Percentiles rank a stretch among this genome's conserved stretches.
Evolutionary conservation across 1,140 invertebrate genomes (phyloP).

Genomic region (Drosophila lacertosa): DNA sequence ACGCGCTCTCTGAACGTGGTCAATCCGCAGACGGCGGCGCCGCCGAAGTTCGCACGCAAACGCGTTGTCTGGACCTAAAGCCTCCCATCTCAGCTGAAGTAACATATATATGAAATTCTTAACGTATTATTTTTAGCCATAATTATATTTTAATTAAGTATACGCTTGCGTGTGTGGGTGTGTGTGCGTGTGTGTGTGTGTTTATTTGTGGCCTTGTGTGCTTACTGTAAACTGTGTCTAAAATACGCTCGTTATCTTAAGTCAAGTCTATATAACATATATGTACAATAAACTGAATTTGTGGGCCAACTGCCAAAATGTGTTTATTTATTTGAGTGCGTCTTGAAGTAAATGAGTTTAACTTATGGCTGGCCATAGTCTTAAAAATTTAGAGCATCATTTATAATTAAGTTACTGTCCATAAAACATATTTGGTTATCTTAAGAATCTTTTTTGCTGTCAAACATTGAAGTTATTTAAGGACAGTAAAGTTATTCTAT

Average conservation of each 20-base stretch:
- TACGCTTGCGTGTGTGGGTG: neutral
- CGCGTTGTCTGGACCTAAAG: slow-evolving; percentile 72
- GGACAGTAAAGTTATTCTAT: too few relatives aligned
- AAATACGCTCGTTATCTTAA: slow-evolving; percentile 15
- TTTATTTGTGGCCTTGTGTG: neutral
- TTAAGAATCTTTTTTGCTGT: too few relatives aligned
- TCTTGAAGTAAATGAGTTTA: neutral
- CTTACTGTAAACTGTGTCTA: neutral
- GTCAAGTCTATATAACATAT: slow-evolving; percentile 43
- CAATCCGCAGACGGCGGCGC: slow-evolving; percentile 54
- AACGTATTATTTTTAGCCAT: slow-evolving; percentile 45
- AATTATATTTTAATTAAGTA: neutral
- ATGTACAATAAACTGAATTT: slow-evolving; percentile 54
- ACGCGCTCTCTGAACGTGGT: slow-evolving; percentile 72
- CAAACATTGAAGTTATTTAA: too few relatives aligned
- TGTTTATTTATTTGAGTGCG: slow-evolving; percentile 10
- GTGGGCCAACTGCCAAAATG: slow-evolving; percentile 28
- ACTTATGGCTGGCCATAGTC: neutral
- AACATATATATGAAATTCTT: slow-evolving; percentile 55
- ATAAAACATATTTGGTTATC: too few relatives aligned
- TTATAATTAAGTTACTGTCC: too few relatives aligned
- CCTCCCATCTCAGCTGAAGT: too few relatives aligned
- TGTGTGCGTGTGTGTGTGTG: slow-evolving; percentile 4
- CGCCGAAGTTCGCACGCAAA: slow-evolving; percentile 75
- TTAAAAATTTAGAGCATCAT: too few relatives aligned